Conservation (phyloP, 2,888 invertebrate genomes). For the Hyalella azteca region DNA sequence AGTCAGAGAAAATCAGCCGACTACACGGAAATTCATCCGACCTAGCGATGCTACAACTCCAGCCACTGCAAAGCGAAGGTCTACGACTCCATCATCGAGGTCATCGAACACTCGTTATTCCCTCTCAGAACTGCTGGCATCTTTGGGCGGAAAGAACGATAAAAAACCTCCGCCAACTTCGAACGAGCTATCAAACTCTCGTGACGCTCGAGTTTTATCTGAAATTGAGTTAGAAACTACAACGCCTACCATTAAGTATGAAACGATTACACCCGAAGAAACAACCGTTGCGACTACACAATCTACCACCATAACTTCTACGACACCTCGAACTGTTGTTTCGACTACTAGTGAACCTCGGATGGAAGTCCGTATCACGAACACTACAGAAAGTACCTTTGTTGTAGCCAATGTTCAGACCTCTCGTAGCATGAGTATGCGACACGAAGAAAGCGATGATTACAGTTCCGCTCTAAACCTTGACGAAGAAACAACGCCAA, state of each 20-base stretch:
- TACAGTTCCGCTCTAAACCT: constrained; percentile 19
- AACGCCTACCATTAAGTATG: background rate
- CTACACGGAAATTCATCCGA: background rate
- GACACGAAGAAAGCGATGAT: constrained; percentile 17
- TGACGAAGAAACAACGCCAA: background rate
- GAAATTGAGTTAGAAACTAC: background rate
- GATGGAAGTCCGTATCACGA: constrained; percentile 49
- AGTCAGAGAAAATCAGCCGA: background rate
- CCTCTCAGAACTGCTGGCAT: constrained; percentile 9
- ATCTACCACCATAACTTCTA: background rate
- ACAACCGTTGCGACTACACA: background rate
- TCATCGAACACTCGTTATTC: background rate
- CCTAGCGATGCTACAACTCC: background rate
- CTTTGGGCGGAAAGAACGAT: background rate
- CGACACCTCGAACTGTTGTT: background rate
- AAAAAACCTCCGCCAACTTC: background rate
- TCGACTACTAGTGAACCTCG: constrained; percentile 29
- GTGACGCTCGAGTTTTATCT: constrained; percentile 14
- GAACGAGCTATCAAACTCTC: constrained; percentile 7
- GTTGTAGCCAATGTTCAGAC: constrained; percentile 51
- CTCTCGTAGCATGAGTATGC: constrained; percentile 51
- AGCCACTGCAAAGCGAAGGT: background rate
- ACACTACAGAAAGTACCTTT: constrained; percentile 55
- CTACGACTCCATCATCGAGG: background rate
- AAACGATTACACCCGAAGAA: background rate